Base-by-base conservation (phyloP, 2,888 invertebrate genomes). In the Drosophila antonietae region DNA sequence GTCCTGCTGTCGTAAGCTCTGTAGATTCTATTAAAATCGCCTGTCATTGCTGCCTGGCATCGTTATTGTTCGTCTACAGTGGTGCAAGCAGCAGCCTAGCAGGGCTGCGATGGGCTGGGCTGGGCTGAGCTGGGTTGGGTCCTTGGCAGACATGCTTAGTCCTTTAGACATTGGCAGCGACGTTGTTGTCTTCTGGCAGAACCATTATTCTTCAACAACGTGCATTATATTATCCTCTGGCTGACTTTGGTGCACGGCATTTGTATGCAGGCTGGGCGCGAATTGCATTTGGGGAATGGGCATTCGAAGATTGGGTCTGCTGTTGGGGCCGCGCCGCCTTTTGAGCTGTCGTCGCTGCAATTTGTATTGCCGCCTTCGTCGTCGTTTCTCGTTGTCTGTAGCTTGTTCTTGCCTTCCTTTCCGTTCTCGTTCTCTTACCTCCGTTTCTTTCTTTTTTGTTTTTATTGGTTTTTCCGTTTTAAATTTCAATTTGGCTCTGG, bases 311-410 rank as follows among this genome's bases (percentile, higher is more conserved):
- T 56, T 58, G 53, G 52, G 52, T 58, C 39, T 37, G 37, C 51
- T 33, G 49, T 23, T 23, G 23, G 53, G 15, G 57, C 51, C 47
- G 59, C 49, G 57, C 28, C 62, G 78, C 85, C 81, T 83, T 85
- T 86, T 81, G 80, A 90, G 87, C 89, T 91, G 90, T 91, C 90
- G 91, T 90, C 90, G 80, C 83, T 87, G 91, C 90, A 88, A 88
- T 88, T 88, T 88, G 88, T 88, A 89, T 88, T 89, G 89, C 84
- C 79, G 77, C 73, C 77, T 57, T 33, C 66, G 58, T 63, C 47
- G 37, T 51, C 33, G 28, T 15, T 37, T 23, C 20, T 23, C 67
- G 82, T 71, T 57, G 74, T 71, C 75, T 81, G 74, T 72, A 76
- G 82, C 82, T 81, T 86, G 87, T 81, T 55, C 20, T 53, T 37